Evolutionary conservation across 2,797 vertebrate species (phyloP), one percentile per base, ranked within the genome.

Genomic region (Australoheros facetus): DNA sequence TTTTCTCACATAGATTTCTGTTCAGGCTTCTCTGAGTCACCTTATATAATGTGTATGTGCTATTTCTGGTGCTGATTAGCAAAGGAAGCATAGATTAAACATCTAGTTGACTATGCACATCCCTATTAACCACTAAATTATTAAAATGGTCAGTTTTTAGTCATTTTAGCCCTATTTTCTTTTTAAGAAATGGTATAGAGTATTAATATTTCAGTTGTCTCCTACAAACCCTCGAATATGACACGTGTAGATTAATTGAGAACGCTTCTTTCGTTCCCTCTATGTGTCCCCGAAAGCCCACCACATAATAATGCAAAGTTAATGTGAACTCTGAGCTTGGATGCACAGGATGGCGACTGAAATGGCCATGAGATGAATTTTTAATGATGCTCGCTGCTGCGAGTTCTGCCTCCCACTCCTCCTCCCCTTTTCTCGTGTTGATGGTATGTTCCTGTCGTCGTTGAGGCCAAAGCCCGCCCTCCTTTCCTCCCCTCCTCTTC

Each of bases 381-480:
- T 90, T 83, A 56, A 83, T 83, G 76, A 30, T 64, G 70, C 57
- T 70, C 39, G 58, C 45, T 69, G 7, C 82, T 77, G 76, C 59
- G 55, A 59, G 45, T 71, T 56, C 26, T 84, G 1, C 56, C 64
- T 21, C 19, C 7, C 75, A 34, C 77, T 80, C 13, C n/a, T 73
- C 51, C 48, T 71, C 28, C 32, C 62, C 9, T 28, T 10, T 55
- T 76, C 28, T 57, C 21, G 56, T 64, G 39, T 74, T 81, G 89
- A 94, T 96, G 95, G 94, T 94, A 92, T 57, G 34, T 66, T 90
- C 90, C 92, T 82, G 56, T 86, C 42, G 42, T 84, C 82, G 80
- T 92, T 92, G 89, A 58, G 84, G 80, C 78, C 88, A 80, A 76
- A 56, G 12, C 39, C 57, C 57, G 62, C n/a, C 17, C 76, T 19